Evolutionary conservation across 2,888 invertebrate species (phyloP).

Genomic region (Hetaerina titia): DNA sequence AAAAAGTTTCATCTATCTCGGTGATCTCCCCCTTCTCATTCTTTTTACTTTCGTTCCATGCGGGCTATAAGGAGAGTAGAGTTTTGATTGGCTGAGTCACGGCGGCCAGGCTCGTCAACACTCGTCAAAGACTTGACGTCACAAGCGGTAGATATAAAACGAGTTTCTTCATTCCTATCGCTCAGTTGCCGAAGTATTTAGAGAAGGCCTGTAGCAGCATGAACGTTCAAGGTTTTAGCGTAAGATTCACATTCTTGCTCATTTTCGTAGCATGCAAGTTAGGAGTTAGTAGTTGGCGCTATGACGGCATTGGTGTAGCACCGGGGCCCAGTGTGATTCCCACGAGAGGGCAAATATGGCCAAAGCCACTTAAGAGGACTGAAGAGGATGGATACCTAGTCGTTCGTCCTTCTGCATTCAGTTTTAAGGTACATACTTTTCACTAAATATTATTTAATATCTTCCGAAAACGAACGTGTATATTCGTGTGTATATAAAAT

Average conservation of each 20-base stretch:
- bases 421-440: conserved; percentile 72
- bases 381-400: conserved; percentile 76
- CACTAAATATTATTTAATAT: no score
- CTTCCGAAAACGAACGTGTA: no score
- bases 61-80: not conserved
- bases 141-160: conserved; percentile 42
- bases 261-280: not conserved
- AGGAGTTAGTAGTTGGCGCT: not conserved
- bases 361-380: conserved; percentile 80
- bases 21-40: not conserved
- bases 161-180: conserved; percentile 13
- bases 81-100: conserved; percentile 32
- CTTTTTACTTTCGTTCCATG: not conserved
- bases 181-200: not conserved
- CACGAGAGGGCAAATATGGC: conserved; percentile 85
- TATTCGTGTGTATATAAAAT: no score
- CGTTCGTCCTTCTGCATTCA: conserved; percentile 77
- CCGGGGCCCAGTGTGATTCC: conserved; percentile 77
- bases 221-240: not conserved
- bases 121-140: conserved; percentile 50
- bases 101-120: not conserved
- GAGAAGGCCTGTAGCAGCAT: not conserved
- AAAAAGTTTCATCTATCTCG: not conserved
- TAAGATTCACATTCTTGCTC: not conserved
- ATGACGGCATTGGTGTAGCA: conserved; percentile 59